Evolutionary conservation across 2,113 vertebrate genomes (phyloP).

Genomic region (Panthera tigris): DNA sequence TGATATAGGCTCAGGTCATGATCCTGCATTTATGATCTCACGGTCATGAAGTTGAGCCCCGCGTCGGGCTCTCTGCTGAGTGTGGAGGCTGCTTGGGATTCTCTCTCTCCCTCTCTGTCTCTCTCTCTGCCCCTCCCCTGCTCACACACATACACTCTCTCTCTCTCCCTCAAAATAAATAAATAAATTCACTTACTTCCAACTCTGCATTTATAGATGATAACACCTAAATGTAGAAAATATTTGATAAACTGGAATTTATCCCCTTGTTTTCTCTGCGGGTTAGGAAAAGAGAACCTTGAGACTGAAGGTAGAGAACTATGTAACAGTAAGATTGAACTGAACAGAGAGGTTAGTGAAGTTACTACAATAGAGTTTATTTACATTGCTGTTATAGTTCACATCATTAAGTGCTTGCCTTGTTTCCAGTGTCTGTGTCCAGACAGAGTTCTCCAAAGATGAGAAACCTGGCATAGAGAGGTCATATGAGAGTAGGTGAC

Average conservation of each 20-base stretch:
- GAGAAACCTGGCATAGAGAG: neutral
- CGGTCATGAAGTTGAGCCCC: no score
- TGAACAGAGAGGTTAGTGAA: neutral
- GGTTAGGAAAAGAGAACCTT: neutral
- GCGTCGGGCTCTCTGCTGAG: no score
- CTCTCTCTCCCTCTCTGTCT: no score
- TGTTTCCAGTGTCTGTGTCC: neutral
- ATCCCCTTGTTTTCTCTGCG: neutral
- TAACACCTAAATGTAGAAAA: neutral
- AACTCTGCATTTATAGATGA: neutral
- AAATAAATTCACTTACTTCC: neutral
- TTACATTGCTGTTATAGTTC: neutral
- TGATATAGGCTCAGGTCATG: no score
- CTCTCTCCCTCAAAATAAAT: no score
- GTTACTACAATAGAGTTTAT: neutral
- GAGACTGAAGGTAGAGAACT: neutral
- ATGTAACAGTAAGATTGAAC: neutral
- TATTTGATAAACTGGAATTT: neutral
- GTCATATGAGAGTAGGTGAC: neutral
- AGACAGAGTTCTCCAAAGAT: neutral
- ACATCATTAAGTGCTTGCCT: neutral
- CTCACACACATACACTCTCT: no score
- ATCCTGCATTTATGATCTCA: no score
- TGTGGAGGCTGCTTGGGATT: no score
- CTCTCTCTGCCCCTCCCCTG: no score